These are phyloP conservation scores for Netelia fuscicornis DNA, from an alignment of 2,888 invertebrate species.

Conservation along the genomic window DNA sequence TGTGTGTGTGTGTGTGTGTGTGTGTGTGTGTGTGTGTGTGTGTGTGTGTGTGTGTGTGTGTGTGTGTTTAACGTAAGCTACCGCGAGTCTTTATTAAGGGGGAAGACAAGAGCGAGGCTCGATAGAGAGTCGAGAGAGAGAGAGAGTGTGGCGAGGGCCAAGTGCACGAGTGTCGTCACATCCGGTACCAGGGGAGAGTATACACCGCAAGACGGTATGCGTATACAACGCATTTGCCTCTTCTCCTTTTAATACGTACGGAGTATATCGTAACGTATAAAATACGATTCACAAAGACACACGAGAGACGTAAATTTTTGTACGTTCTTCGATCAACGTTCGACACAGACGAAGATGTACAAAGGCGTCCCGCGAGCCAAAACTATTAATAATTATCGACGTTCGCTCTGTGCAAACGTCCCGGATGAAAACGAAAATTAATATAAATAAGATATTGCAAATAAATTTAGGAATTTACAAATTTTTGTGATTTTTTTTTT, in stretches of 20 bases:
- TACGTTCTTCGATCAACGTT: conserved; percentile 8
- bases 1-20: too few species aligned
- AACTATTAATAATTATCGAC: conserved; percentile 55
- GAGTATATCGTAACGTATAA: neutral
- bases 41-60: too few species aligned
- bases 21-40: too few species aligned
- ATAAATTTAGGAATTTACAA: neutral
- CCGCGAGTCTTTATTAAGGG: conserved; percentile 23
- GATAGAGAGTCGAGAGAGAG: conserved; percentile 68
- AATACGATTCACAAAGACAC: neutral
- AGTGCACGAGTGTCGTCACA: conserved; percentile 81
- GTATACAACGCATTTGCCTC: conserved; percentile 33
- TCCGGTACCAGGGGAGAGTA: conserved; percentile 78
- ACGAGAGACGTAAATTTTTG: conserved; percentile 16
- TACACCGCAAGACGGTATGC: conserved; percentile 56
- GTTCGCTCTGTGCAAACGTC: neutral
- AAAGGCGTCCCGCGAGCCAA: conserved; percentile 22
- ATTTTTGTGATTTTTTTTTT: too few species aligned
- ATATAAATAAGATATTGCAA: neutral
- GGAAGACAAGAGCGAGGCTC: conserved; percentile 55
- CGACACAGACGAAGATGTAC: conserved; percentile 3
- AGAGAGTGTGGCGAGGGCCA: conserved; percentile 75
- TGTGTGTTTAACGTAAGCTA: neutral
- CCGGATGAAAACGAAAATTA: neutral
- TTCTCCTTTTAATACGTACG: neutral